phyloP scores from a whole-genome alignment of 2,888 invertebrate species.

The Clostera curtula region DNA sequence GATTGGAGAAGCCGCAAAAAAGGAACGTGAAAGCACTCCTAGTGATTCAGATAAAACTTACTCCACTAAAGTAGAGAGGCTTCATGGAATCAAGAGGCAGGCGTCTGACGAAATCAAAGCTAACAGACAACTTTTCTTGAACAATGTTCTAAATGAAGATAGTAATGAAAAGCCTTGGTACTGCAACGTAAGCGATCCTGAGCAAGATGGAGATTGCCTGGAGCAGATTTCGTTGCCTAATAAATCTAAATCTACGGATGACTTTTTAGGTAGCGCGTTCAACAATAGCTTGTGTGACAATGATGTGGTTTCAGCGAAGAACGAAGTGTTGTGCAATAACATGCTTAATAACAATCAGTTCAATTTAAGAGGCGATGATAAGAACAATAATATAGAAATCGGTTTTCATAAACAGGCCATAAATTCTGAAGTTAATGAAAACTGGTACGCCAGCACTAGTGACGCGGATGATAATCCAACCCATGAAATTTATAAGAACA shows the following conservation, averaged over 20 bases:
- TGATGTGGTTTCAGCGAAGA: slow-evolving; percentile 57
- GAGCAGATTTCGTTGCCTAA: slow-evolving; percentile 48
- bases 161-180: slow-evolving; percentile 67
- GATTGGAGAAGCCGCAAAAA: slow-evolving; percentile 59
- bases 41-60: slow-evolving; percentile 66
- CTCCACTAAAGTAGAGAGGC: slow-evolving; percentile 72
- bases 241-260: slow-evolving; percentile 56
- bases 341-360: slow-evolving; percentile 47
- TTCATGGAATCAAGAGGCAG: slow-evolving; percentile 73
- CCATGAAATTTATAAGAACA: slow-evolving; percentile 82
- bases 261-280: slow-evolving; percentile 43
- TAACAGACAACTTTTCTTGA: slow-evolving; percentile 60
- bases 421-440: slow-evolving; percentile 76
- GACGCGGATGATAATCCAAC: slow-evolving; percentile 84
- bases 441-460: slow-evolving; percentile 87
- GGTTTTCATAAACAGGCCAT: slow-evolving; percentile 38
- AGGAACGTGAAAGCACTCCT: slow-evolving; percentile 40
- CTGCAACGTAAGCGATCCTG: slow-evolving; percentile 68
- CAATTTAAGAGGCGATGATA: slow-evolving; percentile 41
- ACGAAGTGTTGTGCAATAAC: slow-evolving; percentile 60
- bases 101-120: slow-evolving; percentile 65
- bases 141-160: slow-evolving; percentile 60
- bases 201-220: slow-evolving; percentile 58
- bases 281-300: slow-evolving; percentile 44
- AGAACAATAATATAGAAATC: slow-evolving; percentile 49